Conservation (phyloP, 2,113 vertebrate species). For the Petrocephalus zakoni region DNA sequence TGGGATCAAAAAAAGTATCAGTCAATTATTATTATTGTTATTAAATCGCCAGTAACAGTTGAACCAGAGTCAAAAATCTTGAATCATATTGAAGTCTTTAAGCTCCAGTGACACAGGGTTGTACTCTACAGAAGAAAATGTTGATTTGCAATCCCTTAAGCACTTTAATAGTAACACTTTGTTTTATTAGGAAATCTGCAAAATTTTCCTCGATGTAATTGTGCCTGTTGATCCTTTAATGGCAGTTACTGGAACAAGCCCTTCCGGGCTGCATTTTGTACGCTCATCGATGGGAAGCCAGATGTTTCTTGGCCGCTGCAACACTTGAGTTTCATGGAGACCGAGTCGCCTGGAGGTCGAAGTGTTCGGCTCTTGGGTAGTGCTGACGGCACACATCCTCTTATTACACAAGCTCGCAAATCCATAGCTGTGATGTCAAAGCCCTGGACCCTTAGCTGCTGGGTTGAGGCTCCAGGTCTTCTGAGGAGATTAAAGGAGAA, state of each 20-base stretch:
- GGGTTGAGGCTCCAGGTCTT: not conserved
- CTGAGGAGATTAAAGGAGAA: slow-evolving; percentile 10
- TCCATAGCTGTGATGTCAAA: not conserved
- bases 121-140: not conserved
- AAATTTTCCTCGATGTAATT: not conserved
- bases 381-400: not conserved
- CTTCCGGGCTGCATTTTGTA: not conserved
- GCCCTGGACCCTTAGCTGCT: not conserved
- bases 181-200: not conserved
- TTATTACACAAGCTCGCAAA: not conserved
- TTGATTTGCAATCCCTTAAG: not conserved
- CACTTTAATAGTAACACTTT: not conserved
- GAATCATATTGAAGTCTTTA: not conserved
- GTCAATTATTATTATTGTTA: not conserved
- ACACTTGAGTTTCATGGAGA: not conserved
- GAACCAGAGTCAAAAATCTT: not conserved
- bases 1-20: too few relatives aligned
- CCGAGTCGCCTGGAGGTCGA: not conserved
- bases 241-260: not conserved
- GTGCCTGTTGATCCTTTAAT: not conserved
- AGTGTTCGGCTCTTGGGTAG: not conserved
- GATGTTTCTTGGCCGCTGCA: not conserved
- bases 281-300: not conserved
- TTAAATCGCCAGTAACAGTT: not conserved
- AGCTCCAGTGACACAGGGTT: not conserved